These are phyloP conservation scores for Mastomys coucha DNA, from an alignment of 2,113 vertebrate species.

Conservation along the genomic window DNA sequence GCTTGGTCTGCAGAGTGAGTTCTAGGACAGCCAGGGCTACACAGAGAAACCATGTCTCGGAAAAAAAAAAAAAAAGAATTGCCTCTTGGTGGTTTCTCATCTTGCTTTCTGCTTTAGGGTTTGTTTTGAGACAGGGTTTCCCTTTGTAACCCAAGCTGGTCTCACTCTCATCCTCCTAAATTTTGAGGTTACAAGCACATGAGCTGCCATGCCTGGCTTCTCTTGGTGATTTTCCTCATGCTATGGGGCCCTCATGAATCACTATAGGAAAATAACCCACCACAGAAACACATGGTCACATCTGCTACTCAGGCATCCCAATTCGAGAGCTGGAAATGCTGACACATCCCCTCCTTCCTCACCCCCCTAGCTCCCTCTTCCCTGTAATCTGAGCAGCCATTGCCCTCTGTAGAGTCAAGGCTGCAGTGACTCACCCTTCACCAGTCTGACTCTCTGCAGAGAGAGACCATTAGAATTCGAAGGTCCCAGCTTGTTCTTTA, in stretches of 20 bases:
- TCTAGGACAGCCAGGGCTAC: too few species aligned
- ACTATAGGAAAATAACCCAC: slow-evolving; percentile 68
- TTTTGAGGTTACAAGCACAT: too few species aligned
- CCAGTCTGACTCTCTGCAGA: not conserved
- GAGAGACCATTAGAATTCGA: not conserved
- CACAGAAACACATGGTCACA: slow-evolving; percentile 61
- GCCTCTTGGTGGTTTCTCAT: not conserved
- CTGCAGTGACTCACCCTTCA: slow-evolving; percentile 56
- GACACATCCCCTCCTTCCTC: not conserved
- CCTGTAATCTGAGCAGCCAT: slow-evolving; percentile 27
- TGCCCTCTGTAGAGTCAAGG: not conserved
- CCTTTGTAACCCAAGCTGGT: not conserved
- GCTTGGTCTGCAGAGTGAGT: too few species aligned
- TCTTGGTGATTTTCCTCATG: slow-evolving; percentile 21
- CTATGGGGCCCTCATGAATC: slow-evolving; percentile 57
- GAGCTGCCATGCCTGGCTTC: not conserved
- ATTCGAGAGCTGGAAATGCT: slow-evolving; percentile 58
- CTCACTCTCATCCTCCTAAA: not conserved
- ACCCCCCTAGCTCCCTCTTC: not conserved
- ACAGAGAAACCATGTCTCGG: too few species aligned
- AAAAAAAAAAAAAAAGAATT: not conserved
- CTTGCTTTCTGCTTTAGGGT: not conserved
- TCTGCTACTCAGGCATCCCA: slow-evolving; percentile 45
- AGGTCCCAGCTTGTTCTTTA: not conserved
- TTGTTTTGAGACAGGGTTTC: not conserved